Conservation (phyloP, 2,113 vertebrate species). For the Alectura lathami region DNA sequence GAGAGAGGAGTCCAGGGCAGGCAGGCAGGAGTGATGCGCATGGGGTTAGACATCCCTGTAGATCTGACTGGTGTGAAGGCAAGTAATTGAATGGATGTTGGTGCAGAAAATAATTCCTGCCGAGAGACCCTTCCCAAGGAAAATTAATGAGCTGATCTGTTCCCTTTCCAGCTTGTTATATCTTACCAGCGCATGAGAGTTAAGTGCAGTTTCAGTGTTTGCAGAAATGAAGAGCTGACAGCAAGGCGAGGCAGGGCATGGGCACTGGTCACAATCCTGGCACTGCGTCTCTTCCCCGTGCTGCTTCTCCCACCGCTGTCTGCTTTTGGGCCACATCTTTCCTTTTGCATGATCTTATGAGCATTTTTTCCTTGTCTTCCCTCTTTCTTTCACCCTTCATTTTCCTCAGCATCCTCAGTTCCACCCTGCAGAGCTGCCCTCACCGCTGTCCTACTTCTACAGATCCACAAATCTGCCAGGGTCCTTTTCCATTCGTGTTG, state of each 20-base stretch:
- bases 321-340: neutral
- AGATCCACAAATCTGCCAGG: neutral
- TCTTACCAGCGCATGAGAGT: neutral
- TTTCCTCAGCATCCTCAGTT: neutral
- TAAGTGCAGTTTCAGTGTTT: constrained; percentile 12
- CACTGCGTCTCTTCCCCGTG: accelerated
- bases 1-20: constrained; percentile 45
- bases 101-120: constrained; percentile 61
- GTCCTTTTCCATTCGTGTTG: neutral
- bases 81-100: constrained; percentile 63
- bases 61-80: constrained; percentile 63
- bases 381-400: neutral
- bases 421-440: neutral
- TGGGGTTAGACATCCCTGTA: constrained; percentile 57
- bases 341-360: neutral
- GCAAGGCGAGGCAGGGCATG: neutral
- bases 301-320: neutral
- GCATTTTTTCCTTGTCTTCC: neutral
- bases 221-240: constrained; percentile 41
- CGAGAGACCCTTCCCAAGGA: constrained; percentile 64
- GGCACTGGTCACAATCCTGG: neutral
- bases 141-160: constrained; percentile 35
- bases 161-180: constrained; percentile 54
- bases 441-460: neutral
- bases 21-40: constrained; percentile 59